A percentile compares a stretch with the other conserved stretches of the same genome.
phyloP scores from a whole-genome alignment of 2,113 vertebrate genomes.

The Addax nasomaculatus region DNA sequence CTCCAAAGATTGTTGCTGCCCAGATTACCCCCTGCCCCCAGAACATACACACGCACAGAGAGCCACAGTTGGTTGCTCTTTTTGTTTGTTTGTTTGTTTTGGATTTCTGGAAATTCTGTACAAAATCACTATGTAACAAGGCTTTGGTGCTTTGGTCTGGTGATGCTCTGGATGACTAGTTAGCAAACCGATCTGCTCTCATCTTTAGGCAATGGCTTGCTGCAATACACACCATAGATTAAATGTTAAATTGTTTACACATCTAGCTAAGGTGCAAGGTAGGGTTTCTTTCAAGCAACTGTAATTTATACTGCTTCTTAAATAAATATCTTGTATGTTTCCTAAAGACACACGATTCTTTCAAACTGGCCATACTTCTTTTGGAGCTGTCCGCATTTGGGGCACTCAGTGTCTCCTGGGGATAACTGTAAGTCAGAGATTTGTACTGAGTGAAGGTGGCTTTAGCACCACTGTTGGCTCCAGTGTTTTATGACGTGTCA shows the following conservation, averaged over 20 bases:
- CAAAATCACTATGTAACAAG: not conserved
- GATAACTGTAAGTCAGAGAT: conserved; percentile 44
- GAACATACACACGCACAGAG: not conserved
- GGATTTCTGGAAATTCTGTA: not conserved
- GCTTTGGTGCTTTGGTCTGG: not conserved
- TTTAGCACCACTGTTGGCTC: not conserved
- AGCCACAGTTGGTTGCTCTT: not conserved
- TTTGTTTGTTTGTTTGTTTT: not conserved
- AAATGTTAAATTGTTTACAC: conserved; percentile 43
- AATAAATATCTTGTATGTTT: conserved; percentile 48
- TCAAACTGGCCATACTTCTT: conserved; percentile 52
- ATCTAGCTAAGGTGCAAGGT: conserved; percentile 36
- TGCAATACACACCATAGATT: conserved; percentile 47
- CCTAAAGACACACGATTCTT: conserved; percentile 51
- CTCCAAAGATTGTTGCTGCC: not conserved
- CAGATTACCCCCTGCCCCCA: not conserved
- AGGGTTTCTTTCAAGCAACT: conserved; percentile 48
- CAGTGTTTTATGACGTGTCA: conserved; percentile 53
- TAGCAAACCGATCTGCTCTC: not conserved
- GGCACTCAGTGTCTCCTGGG: conserved; percentile 19
- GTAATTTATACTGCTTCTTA: conserved; percentile 51
- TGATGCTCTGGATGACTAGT: conserved; percentile 11
- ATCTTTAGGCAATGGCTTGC: conserved; percentile 49
- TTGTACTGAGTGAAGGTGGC: conserved; percentile 31
- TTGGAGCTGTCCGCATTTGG: conserved; percentile 22